Percentiles rank a stretch among this genome's conserved stretches.
These are phyloP conservation scores for Acrobeloides nanus DNA, from an alignment of 2,888 invertebrate genomes.

Conservation along the genomic window DNA sequence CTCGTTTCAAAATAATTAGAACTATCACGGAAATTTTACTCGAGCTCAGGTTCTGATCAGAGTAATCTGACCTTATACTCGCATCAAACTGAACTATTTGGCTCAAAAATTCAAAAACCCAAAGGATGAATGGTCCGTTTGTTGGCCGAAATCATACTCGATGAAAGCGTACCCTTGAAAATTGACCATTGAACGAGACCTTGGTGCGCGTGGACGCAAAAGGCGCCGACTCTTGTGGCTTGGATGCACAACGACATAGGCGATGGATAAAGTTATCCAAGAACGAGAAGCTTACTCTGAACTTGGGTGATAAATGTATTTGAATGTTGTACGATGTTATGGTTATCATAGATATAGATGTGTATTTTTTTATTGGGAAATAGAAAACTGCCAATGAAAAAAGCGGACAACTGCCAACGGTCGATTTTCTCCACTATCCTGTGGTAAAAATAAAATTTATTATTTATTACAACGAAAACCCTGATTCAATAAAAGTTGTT, in stretches of 20 bases:
- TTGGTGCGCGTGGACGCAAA: slow-evolving; percentile 58
- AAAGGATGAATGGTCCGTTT: slow-evolving; percentile 80
- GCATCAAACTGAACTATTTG: slow-evolving; percentile 94
- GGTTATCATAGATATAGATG: no score
- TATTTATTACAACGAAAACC: no score
- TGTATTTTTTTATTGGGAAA: no score
- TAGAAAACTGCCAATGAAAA: no score
- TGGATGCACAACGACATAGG: slow-evolving; percentile 15
- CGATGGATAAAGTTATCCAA: slow-evolving; percentile 19
- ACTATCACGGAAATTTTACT: no score
- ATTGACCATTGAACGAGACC: slow-evolving; percentile 22
- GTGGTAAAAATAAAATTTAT: no score
- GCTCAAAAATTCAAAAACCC: slow-evolving; percentile 65
- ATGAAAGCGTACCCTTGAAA: slow-evolving; percentile 64
- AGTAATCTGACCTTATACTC: slow-evolving; percentile 91
- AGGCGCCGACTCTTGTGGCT: neutral
- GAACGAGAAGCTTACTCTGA: slow-evolving; percentile 15
- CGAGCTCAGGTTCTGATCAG: slow-evolving; percentile 81
- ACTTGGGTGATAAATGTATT: slow-evolving; percentile 12
- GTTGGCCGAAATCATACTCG: slow-evolving; percentile 91
- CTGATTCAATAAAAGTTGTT: no score
- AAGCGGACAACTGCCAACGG: no score
- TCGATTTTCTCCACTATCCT: no score
- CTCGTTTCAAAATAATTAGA: no score
- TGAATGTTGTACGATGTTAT: no score